Percentiles rank a stretch among this genome's conserved stretches.
These are phyloP conservation scores for Dermatemys mawii DNA, from an alignment of 2,113 vertebrate genomes.

Conservation along the genomic window DNA sequence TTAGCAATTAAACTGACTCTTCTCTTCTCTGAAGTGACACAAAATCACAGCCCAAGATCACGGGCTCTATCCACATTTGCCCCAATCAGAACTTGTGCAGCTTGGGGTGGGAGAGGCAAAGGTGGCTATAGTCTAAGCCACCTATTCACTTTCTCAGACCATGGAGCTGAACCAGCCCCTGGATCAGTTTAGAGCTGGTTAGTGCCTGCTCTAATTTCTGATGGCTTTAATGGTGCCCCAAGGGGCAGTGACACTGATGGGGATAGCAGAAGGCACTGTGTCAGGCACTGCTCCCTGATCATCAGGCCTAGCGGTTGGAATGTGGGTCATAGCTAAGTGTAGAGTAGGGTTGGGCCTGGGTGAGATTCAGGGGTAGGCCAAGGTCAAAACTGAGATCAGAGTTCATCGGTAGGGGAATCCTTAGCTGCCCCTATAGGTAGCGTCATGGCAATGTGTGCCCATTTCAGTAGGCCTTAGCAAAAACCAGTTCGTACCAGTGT, in stretches of 20 bases:
- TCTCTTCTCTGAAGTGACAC: too few species aligned
- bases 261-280: rapidly evolving
- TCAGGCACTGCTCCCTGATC: too few species aligned
- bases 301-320: too few species aligned
- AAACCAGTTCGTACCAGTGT: rapidly evolving
- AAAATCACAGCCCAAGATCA: too few species aligned
- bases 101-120: neutral
- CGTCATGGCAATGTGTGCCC: neutral
- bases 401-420: too few species aligned
- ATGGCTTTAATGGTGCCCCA: rapidly evolving
- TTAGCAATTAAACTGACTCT: neutral
- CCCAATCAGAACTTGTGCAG: neutral
- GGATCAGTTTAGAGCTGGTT: neutral
- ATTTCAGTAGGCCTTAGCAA: neutral
- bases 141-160: rapidly evolving
- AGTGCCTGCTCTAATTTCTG: neutral
- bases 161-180: neutral
- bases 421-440: neutral
- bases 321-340: too few species aligned
- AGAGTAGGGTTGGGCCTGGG: too few species aligned
- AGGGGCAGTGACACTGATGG: rapidly evolving
- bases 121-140: rapidly evolving
- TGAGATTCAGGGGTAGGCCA: too few species aligned
- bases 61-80: neutral
- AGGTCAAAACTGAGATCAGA: too few species aligned